Evolutionary conservation across 2,113 vertebrate genomes (phyloP).

Genomic region (Pseudopipra pipra): DNA sequence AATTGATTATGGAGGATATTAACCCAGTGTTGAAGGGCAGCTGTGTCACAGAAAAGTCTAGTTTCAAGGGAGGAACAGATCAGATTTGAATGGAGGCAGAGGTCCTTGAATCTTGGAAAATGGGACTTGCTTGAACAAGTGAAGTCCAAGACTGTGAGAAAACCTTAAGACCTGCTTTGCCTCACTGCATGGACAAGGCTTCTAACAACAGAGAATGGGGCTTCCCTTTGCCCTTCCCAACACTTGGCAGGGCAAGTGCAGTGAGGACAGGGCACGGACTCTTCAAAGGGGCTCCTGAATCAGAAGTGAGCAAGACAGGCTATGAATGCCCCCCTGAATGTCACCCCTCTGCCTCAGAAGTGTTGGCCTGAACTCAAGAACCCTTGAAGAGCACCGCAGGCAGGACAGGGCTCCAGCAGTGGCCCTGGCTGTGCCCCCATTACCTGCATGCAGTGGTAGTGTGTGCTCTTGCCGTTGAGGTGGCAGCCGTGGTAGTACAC

Average conservation of each 20-base stretch:
- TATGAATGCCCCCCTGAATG: not conserved
- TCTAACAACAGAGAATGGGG: not conserved
- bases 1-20: slow-evolving; percentile 10
- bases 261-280: not conserved
- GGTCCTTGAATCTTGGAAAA: not conserved
- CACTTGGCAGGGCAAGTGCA: not conserved
- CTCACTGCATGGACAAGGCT: not conserved
- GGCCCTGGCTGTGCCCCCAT: not conserved
- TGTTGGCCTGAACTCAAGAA: not conserved
- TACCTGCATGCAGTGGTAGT: slow-evolving; percentile 99
- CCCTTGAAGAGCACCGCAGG: not conserved
- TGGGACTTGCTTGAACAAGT: not conserved
- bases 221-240: not conserved
- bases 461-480: slow-evolving; percentile 98
- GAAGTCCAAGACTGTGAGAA: not conserved
- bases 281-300: not conserved
- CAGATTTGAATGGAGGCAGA: not conserved
- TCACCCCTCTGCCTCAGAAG: not conserved
- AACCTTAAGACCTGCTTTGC: not conserved
- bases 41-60: not conserved
- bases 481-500: slow-evolving; percentile 99
- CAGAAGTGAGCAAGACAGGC: not conserved
- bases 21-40: not conserved
- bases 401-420: not conserved
- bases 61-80: not conserved